phyloP scores from a whole-genome alignment of 1,140 invertebrate species.

The Drosophila insularis region DNA sequence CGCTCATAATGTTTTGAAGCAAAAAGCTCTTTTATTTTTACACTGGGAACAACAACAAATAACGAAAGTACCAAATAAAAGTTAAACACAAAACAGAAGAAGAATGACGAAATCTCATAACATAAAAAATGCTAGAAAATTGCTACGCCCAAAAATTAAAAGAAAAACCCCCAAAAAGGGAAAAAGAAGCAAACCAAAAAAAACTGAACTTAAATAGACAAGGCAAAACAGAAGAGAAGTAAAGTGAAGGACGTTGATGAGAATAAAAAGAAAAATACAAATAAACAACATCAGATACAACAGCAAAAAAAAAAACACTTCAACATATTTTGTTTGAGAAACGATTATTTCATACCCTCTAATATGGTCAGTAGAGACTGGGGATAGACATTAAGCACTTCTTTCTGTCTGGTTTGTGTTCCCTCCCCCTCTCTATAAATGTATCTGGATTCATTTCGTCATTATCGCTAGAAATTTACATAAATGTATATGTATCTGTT shows the following conservation, averaged over 20 bases:
- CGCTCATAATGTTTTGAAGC: constrained; percentile 27
- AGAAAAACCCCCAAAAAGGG: constrained; percentile 19
- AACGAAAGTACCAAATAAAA: constrained; percentile 59
- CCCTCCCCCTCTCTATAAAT: no score
- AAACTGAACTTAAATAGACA: constrained; percentile 51
- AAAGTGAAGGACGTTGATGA: background rate
- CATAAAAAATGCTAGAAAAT: constrained; percentile 62
- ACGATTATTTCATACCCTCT: background rate
- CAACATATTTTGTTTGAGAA: background rate
- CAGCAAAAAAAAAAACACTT: background rate
- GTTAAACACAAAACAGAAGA: constrained; percentile 29
- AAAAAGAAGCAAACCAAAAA: constrained; percentile 26
- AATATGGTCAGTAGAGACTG: background rate
- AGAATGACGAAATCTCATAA: constrained; percentile 58
- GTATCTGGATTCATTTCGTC: no score
- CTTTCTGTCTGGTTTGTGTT: no score
- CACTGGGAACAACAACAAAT: constrained; percentile 23
- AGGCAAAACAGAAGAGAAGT: constrained; percentile 27
- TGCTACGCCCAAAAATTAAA: constrained; percentile 64
- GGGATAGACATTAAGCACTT: no score
- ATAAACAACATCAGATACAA: constrained; percentile 2
- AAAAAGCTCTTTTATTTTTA: constrained; percentile 29
- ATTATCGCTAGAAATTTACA: no score
- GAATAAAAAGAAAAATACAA: constrained; percentile 63
- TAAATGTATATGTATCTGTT: no score